Base-by-base conservation (phyloP, 2,888 invertebrate species). In the Dasypogon diadema region DNA sequence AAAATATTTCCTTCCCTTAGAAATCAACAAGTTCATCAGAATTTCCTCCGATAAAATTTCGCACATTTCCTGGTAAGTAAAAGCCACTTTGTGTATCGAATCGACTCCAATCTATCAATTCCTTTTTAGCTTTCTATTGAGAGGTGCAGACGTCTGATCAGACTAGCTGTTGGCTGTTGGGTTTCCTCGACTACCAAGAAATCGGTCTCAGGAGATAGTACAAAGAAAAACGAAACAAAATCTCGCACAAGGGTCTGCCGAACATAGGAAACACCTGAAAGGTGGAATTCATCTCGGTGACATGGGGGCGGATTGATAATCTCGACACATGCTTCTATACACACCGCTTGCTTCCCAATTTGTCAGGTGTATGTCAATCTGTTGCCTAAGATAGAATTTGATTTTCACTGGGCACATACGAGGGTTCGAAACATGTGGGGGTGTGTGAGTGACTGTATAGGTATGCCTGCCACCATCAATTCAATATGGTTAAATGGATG, bases 291-390 rank as follows among this genome's bases (percentile, higher is more conserved):
- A 46, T 65, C 65, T 48, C n/a, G 22, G 46, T 65, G 65, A 65
- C 65, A 65, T 42, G 65, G 46, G 46, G 8, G 24, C n/a, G 42
- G 65, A 48, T 65, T 65, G 65, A 65, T 65, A 65, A 65, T 12
- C 22, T 22, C 65, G 42, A 65, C 65, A 65, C n/a, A 65, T 65
- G 65, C 48, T 65, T 14, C 26, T 46, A 24, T 65, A 46, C 65
- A 42, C 65, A 24, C 1, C 46, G 65, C 65, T 48, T 65, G 65
- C 65, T 65, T 65, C 46, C 56, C 55, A 73, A 73, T 73, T 73
- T 73, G 72, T 73, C 72, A 73, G 22, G 72, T 56, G 72, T 73
- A 56, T 42, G 72, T 73, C 72, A 73, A 73, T 73, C 72, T 73
- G 72, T 56, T 73, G 72, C 72, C 72, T 56, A n/a, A 73, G 56